Conservation (phyloP, 1,140 invertebrate genomes). For the Acromyrmex heyeri region DNA sequence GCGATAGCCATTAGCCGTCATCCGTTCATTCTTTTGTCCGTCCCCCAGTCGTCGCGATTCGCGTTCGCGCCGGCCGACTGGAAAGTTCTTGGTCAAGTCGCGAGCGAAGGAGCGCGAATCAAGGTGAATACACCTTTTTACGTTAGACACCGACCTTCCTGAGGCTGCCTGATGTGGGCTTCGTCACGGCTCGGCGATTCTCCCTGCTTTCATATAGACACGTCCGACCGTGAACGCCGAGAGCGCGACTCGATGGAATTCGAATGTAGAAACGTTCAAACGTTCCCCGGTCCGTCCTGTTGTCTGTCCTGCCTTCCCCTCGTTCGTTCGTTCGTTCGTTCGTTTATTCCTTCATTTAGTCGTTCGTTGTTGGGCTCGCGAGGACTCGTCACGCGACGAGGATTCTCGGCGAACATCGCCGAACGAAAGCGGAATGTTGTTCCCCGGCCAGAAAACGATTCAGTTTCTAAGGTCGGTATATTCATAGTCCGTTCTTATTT, state of each 20-base stretch:
- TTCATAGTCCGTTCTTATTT: no score
- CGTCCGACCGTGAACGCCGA: constrained; percentile 72
- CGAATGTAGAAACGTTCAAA: constrained; percentile 52
- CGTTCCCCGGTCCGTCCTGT: not conserved
- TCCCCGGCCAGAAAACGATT: not conserved
- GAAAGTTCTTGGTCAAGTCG: constrained; percentile 74
- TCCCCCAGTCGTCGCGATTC: constrained; percentile 14
- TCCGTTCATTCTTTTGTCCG: constrained; percentile 39
- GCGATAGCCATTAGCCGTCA: constrained; percentile 17
- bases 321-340: not conserved
- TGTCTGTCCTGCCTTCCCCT: constrained; percentile 24
- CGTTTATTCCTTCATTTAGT: not conserved
- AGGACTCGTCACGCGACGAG: constrained; percentile 1
- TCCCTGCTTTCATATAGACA: constrained; percentile 70
- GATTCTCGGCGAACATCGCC: not conserved
- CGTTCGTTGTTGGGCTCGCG: not conserved
- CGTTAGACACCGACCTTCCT: constrained; percentile 70
- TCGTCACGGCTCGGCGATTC: constrained; percentile 73
- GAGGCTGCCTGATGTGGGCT: constrained; percentile 71
- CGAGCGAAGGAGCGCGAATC: constrained; percentile 70
- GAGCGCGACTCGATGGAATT: constrained; percentile 67
- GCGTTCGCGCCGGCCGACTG: constrained; percentile 45
- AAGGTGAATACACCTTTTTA: constrained; percentile 78
- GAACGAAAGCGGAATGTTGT: constrained; percentile 3
- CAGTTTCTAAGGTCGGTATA: not conserved